Conservation (phyloP, 2,113 vertebrate species). For the Oceanites oceanicus region DNA sequence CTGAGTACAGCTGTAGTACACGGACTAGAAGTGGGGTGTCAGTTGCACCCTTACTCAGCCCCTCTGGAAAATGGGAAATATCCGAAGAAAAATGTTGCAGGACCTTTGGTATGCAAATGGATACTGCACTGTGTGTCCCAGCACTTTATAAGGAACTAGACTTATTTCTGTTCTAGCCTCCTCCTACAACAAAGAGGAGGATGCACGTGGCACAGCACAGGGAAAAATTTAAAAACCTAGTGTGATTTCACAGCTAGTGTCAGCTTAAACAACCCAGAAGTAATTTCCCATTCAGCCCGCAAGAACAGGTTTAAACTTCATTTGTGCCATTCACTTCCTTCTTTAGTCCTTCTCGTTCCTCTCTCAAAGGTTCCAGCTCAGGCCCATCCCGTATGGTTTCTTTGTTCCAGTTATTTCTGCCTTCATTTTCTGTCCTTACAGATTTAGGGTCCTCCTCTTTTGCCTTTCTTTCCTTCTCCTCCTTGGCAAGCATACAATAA, state of each 20-base stretch:
- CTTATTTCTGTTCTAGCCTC: not conserved
- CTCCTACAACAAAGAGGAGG: not conserved
- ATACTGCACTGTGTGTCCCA: not conserved
- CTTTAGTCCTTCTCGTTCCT: slow-evolving; percentile 9
- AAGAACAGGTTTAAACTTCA: slow-evolving; percentile 2
- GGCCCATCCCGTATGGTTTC: slow-evolving; percentile 11
- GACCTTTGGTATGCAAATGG: not conserved
- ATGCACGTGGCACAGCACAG: not conserved
- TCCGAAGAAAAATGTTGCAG: not conserved
- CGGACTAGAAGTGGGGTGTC: not conserved
- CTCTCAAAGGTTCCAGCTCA: slow-evolving; percentile 22
- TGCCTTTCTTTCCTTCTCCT: slow-evolving; percentile 54
- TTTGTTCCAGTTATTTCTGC: not conserved
- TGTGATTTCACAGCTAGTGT: slow-evolving; percentile 9
- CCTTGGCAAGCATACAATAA: slow-evolving; percentile 75
- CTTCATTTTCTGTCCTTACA: slow-evolving; percentile 49
- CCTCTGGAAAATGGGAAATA: not conserved
- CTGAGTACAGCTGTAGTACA: not conserved
- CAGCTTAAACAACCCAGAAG: not conserved
- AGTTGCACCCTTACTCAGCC: not conserved
- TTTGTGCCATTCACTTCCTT: slow-evolving; percentile 22
- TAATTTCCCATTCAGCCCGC: not conserved
- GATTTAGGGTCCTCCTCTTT: slow-evolving; percentile 20
- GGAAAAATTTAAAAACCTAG: not conserved
- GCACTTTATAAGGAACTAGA: not conserved